A percentile compares a stretch with the other conserved stretches of the same genome.
These are phyloP conservation scores for Apis cerana DNA, from an alignment of 1,140 invertebrate species.

Conservation along the genomic window DNA sequence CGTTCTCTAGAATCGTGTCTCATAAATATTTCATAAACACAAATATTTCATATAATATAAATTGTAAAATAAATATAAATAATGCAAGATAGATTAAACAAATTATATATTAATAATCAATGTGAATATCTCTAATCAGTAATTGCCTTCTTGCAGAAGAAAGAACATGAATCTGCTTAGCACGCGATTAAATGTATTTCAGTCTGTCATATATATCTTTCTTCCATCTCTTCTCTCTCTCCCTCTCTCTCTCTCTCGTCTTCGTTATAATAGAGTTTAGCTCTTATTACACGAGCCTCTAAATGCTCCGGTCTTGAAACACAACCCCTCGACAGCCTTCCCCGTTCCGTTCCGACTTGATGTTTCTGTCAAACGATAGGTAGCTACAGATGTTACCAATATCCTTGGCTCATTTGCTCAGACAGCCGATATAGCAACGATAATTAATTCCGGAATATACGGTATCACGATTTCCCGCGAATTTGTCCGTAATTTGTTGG, in stretches of 20 bases:
- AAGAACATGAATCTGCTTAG: neutral
- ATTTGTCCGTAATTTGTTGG: slow-evolving; percentile 3
- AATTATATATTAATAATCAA: no score
- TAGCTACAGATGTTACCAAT: slow-evolving; percentile 66
- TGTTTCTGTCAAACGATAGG: slow-evolving; percentile 58
- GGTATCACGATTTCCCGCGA: neutral
- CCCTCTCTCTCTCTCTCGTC: neutral
- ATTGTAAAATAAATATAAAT: no score
- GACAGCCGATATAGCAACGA: slow-evolving; percentile 45
- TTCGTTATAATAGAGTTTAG: slow-evolving; percentile 26
- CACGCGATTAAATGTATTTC: slow-evolving; percentile 1
- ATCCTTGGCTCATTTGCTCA: slow-evolving; percentile 53
- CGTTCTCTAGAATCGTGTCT: no score
- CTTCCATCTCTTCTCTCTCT: neutral
- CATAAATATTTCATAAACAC: no score
- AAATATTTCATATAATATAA: no score
- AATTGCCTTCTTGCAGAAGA: neutral
- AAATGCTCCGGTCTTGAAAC: slow-evolving; percentile 48
- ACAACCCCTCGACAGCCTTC: slow-evolving; percentile 6
- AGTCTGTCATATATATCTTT: neutral
- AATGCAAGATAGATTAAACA: no score
- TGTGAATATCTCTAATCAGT: no score
- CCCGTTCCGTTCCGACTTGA: slow-evolving; percentile 35
- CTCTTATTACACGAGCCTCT: slow-evolving; percentile 55
- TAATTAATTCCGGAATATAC: slow-evolving; percentile 38